Conservation (phyloP, 2,113 vertebrate species). For the Peucedramus taeniatus region DNA sequence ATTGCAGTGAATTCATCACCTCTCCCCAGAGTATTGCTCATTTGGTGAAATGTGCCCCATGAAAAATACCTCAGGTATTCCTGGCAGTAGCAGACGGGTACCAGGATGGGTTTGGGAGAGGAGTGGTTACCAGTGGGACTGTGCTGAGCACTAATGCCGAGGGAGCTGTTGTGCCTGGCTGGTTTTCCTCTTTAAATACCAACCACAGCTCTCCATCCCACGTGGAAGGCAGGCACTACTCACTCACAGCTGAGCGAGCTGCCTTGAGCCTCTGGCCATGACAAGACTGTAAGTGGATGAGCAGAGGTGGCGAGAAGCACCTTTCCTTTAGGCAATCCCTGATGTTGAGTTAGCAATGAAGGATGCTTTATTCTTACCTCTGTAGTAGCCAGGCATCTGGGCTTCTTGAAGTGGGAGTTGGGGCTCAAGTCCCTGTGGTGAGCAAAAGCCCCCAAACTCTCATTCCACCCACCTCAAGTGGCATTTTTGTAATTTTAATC, state of each 20-base stretch:
- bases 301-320: not conserved
- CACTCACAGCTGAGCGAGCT: not conserved
- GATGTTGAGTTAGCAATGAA: fast-evolving
- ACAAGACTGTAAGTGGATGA: not conserved
- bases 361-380: not conserved
- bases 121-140: not conserved
- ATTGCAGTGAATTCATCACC: not conserved
- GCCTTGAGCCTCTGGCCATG: fast-evolving
- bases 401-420: not conserved
- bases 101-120: not conserved
- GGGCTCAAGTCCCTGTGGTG: not conserved
- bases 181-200: not conserved
- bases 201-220: not conserved
- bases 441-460: not conserved
- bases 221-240: fast-evolving
- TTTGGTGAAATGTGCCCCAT: not conserved
- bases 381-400: not conserved
- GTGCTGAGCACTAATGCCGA: not conserved
- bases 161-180: not conserved
- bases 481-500: not conserved
- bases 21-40: not conserved
- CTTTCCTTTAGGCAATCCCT: not conserved
- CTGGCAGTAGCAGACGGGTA: fast-evolving
- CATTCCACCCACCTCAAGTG: not conserved
- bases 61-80: not conserved